Conservation (phyloP, 2,797 vertebrate species). For the Florisuga fusca region DNA sequence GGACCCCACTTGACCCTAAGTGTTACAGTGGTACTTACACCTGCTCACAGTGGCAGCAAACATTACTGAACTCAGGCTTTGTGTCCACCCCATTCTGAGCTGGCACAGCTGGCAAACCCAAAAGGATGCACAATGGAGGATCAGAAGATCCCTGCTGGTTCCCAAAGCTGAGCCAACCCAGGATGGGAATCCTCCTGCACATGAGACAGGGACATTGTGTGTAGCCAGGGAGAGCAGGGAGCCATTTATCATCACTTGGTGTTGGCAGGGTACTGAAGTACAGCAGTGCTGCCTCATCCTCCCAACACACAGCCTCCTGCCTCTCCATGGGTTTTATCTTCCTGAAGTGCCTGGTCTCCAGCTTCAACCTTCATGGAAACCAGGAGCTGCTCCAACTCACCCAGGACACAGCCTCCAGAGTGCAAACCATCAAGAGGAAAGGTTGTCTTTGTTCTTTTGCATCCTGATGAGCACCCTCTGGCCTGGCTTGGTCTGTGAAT, state of each 20-base stretch:
- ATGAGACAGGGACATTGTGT: neutral
- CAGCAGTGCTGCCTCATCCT: neutral
- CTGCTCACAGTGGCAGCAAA: neutral
- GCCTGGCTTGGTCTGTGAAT: neutral
- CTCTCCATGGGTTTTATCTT: neutral
- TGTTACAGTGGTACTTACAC: neutral
- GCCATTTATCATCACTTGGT: neutral
- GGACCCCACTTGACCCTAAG: fast-evolving
- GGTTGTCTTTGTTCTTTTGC: neutral
- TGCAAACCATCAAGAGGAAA: neutral
- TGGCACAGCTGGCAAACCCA: neutral
- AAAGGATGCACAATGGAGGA: neutral
- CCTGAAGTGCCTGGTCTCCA: neutral
- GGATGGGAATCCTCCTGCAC: neutral
- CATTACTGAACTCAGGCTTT: neutral
- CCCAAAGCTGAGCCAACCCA: neutral
- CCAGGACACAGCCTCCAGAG: neutral
- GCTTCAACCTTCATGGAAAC: neutral
- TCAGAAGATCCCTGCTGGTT: neutral
- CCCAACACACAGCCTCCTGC: fast-evolving
- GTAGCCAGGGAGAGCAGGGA: neutral
- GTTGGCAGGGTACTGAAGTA: neutral
- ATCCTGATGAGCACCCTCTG: neutral
- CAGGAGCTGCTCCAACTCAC: neutral
- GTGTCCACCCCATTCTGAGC: neutral